A percentile compares a stretch with the other conserved stretches of the same genome.
Conservation (phyloP, 1,140 invertebrate species). For the Orchesella cincta region DNA sequence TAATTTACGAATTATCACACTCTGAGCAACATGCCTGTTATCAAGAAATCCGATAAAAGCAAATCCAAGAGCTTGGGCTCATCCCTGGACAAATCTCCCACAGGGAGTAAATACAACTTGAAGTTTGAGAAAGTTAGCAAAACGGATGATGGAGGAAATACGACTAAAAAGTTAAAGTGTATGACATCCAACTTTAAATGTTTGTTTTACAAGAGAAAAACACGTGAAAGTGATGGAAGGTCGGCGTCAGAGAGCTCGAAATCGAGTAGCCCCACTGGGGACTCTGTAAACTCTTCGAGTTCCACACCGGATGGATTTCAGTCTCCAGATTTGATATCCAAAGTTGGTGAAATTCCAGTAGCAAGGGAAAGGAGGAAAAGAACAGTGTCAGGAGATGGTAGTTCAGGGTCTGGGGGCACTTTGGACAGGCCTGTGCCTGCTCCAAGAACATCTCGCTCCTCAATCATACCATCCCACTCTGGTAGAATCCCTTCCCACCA, state of each 20-base stretch:
- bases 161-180: background rate
- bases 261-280: constrained; percentile 14
- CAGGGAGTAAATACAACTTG: background rate
- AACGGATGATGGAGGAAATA: background rate
- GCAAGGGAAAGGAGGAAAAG: background rate
- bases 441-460: background rate
- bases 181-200: constrained; percentile 5
- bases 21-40: background rate
- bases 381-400: background rate
- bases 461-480: background rate
- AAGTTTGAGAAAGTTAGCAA: constrained; percentile 15
- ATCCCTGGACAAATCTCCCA: background rate
- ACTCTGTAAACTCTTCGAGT: background rate
- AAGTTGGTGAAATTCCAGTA: background rate
- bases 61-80: constrained; percentile 8
- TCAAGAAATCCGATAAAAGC: background rate
- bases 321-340: background rate
- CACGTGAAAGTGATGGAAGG: constrained; percentile 7
- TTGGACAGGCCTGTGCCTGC: constrained; percentile 22
- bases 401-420: background rate
- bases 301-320: background rate
- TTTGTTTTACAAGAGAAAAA: constrained; percentile 8
- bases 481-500: background rate
- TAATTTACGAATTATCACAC: no score
- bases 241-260: constrained; percentile 25